These are phyloP conservation scores for Arizona elegans DNA, from an alignment of 2,113 vertebrate genomes.

Conservation along the genomic window DNA sequence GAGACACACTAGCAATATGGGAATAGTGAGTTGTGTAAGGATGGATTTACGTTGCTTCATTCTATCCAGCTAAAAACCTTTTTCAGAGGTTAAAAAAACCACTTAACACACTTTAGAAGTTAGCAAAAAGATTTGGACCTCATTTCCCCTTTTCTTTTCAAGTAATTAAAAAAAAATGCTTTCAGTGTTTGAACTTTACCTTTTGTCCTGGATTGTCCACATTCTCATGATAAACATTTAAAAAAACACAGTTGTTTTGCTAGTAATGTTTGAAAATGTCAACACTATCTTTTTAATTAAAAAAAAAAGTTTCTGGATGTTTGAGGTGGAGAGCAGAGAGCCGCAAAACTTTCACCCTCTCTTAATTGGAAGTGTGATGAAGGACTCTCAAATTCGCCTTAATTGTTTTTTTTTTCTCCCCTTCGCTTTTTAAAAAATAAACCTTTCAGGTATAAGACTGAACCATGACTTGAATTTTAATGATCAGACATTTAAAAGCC, in stretches of 20 bases:
- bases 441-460: background rate
- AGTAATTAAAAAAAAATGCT: fast-evolving
- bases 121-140: background rate
- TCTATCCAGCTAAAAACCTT: background rate
- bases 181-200: background rate
- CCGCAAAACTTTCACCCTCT: background rate
- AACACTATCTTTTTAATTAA: background rate
- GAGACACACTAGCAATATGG: background rate
- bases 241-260: background rate
- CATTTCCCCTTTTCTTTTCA: background rate
- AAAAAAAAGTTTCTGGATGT: background rate
- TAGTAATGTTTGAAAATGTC: background rate
- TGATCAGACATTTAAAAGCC: background rate
- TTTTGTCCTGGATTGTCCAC: background rate
- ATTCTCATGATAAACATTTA: background rate
- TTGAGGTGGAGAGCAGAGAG: background rate
- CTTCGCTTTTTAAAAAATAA: background rate
- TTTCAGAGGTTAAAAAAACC: background rate
- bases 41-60: background rate
- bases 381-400: background rate
- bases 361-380: background rate
- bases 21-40: background rate
- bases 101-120: background rate
- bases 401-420: background rate
- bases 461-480: background rate